phyloP scores from a whole-genome alignment of 1,140 invertebrate species.

The Drosophila nasuta region DNA sequence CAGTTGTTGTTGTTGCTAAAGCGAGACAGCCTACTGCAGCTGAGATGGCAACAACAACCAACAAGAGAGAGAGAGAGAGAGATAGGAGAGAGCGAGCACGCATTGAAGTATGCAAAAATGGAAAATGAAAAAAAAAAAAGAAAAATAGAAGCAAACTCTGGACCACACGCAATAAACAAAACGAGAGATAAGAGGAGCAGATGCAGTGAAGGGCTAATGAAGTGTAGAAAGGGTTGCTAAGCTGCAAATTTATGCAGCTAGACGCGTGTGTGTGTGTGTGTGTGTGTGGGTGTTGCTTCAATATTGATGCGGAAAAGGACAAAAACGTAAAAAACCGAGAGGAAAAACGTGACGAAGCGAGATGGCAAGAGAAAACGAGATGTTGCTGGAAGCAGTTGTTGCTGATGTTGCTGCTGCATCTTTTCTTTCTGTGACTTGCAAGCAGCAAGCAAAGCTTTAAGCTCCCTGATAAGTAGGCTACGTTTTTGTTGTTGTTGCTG shows the following conservation, averaged over 20 bases:
- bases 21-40: constrained; percentile 13
- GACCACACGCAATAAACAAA: background rate
- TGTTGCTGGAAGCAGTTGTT: background rate
- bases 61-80: constrained; percentile 1
- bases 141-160: background rate
- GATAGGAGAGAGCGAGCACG: background rate
- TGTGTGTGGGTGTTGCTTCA: background rate
- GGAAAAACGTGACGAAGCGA: background rate
- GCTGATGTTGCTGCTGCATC: background rate
- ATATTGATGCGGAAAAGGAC: background rate
- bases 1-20: background rate
- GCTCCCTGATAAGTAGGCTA: constrained; percentile 36
- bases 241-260: constrained; percentile 49
- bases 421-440: no score
- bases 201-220: constrained; percentile 42
- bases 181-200: background rate
- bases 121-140: constrained; percentile 15
- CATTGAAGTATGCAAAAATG: constrained; percentile 18
- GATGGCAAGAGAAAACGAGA: background rate
- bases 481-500: background rate
- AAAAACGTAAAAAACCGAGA: background rate
- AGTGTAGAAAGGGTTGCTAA: constrained; percentile 53
- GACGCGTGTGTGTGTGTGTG: background rate
- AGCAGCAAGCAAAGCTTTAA: constrained; percentile 13
- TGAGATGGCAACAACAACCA: background rate